Evolutionary conservation across 1,140 invertebrate genomes (phyloP), one percentile per base, ranked within the genome.

Genomic region (Drosophila ogumai): DNA sequence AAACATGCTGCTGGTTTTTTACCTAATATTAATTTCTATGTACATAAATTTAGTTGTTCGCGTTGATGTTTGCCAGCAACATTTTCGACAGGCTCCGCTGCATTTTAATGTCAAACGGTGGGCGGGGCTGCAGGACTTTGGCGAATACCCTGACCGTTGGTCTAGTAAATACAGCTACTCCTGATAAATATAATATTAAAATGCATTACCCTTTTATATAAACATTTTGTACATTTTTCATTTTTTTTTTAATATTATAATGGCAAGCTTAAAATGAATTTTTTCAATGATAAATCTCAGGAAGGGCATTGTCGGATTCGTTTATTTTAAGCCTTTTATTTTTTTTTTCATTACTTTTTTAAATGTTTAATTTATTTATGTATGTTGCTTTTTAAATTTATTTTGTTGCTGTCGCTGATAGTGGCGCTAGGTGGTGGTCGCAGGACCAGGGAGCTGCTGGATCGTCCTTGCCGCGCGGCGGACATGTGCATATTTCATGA

Each of bases 401-500:
- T 85, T 73, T 71, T 79, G 56, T 64, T 73, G 44, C 60, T 60
- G 65, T 61, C 28, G 36, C 68, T 49, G 66, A 71, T 72, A 59
- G 68, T 59, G 22, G 43, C 28, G 32, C 36, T 34, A 25, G 19
- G 43, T 40, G 64, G 50, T 55, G 52, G 50, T 73, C 61, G 38
- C 44, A 50, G 36, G 69, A 41, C 34, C 25, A 5, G 52, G 34
- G 13, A 6, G 34, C 34, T 38, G 52, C 19, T 32, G 81, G 9
- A 52, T 80, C 68, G 81, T 81, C 66, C 81, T 86, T 68, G 81
- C 59, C 81, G 56, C 28, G 34, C 60, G 49, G 28, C 36, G 82
- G 79, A 86, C 82, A 87, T 86, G 82, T 87, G 82, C 84, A 87
- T 87, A 82, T 87, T 82, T 87, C 76, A 82, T 87, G 84, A 80